Conservation (phyloP, 2,888 invertebrate species). For the Apamea monoglypha region DNA sequence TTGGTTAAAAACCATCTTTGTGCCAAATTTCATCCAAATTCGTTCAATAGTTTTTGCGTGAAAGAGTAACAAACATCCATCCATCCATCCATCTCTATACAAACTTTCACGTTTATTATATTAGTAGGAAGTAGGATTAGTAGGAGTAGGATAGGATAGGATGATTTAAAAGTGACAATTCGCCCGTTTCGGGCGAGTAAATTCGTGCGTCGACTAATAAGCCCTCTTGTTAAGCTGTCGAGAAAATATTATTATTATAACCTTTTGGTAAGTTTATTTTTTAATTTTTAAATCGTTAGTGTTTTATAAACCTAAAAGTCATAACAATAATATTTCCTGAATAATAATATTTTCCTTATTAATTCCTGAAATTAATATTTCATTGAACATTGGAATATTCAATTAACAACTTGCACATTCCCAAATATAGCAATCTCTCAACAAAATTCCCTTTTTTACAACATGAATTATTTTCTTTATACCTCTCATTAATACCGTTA, state of each 20-base stretch:
- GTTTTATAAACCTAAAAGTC: not conserved
- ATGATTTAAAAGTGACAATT: no score
- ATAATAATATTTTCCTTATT: not conserved
- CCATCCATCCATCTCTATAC: no score
- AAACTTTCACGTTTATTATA: no score
- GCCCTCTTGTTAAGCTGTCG: no score
- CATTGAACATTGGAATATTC: not conserved
- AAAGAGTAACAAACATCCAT: no score
- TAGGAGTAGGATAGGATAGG: no score
- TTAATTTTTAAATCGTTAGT: not conserved
- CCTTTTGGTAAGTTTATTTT: not conserved
- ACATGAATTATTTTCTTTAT: not conserved
- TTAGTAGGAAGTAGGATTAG: no score
- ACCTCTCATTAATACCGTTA: not conserved
- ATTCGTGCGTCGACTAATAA: no score
- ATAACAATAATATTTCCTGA: not conserved
- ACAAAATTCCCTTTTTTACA: not conserved
- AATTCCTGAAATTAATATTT: not conserved
- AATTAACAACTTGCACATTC: not conserved
- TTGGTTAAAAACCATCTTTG: no score
- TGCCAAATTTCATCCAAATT: no score
- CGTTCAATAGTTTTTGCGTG: no score
- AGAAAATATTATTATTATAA: not conserved
- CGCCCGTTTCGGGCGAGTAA: no score
- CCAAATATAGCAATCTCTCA: not conserved